Evolutionary conservation across 2,888 invertebrate species (phyloP), one percentile per base, ranked within the genome.

Genomic region (Scaptomyza caliginosa): DNA sequence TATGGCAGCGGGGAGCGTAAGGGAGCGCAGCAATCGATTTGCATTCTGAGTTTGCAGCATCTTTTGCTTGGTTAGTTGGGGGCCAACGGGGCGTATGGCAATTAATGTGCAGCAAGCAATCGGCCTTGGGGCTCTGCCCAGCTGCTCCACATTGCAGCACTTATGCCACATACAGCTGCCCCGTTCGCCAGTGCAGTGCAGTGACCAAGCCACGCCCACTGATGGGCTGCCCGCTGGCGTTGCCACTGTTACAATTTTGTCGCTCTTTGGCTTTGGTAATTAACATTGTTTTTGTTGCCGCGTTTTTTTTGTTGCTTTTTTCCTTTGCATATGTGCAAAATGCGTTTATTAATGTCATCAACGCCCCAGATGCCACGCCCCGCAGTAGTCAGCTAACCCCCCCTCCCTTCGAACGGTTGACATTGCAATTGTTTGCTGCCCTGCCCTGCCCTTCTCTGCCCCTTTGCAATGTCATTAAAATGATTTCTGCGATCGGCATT

Each of bases 231-330:
- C 84, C 67, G 34, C 42, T 42, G 81, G 81, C 78, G 39, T 43
- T 78, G 81, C 83, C 80, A 79, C 81, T 81, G 81, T 86, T 81
- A 86, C 77, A 83, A 79, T 83, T 86, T 79, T 76, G 82, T 81
- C 81, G 77, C 85, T 34, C 34, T 71, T 54, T 54, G 32, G 56
- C 63, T 60, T 60, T 64, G 74, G 75, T 77, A 76, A 76, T 76
- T 76, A 76, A 77, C 78, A 70, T 66, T 67, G 76, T 67, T 76
- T 64, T 72, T 42, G 39, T 46, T 52, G 64, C 65, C 7, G 19
- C 8, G 1, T 17, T 0, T 7, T 3, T 11, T 26, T 2, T 28
- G 30, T 24, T 19, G 0, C 24, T 10, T 32, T 43, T 30, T 30
- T 39, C 54, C 62, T 79, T 80, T 80, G 82, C 82, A 81, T 84